phyloP scores from a whole-genome alignment of 2,888 invertebrate species.

The Iselma pallidipennis region DNA sequence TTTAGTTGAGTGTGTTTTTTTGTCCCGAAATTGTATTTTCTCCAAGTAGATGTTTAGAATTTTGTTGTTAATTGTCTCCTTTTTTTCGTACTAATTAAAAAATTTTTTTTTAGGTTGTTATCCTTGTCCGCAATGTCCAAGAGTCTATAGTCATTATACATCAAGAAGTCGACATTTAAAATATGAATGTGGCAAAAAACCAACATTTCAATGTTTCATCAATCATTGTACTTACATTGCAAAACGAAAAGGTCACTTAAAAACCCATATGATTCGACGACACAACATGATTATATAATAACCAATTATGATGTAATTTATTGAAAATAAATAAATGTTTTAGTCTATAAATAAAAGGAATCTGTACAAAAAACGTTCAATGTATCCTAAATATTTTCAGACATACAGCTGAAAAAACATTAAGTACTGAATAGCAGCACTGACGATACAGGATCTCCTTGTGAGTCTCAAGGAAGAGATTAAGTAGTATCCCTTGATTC shows the following conservation, averaged over 20 bases:
- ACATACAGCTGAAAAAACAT: no score
- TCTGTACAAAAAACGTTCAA: no score
- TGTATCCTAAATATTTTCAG: no score
- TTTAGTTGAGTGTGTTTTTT: neutral
- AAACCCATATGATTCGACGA: slow-evolving; percentile 21
- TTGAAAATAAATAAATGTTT: neutral
- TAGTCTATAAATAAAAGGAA: neutral
- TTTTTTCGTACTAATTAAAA: neutral
- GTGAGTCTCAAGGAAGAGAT: no score
- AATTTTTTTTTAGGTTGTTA: slow-evolving; percentile 18
- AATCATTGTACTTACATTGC: slow-evolving; percentile 21
- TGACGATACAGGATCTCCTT: no score
- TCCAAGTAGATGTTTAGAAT: neutral
- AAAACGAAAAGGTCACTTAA: slow-evolving; percentile 23
- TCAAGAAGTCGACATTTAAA: slow-evolving; percentile 25
- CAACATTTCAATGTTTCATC: slow-evolving; percentile 20
- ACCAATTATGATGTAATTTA: neutral
- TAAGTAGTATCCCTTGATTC: no score
- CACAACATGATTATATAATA: slow-evolving; percentile 21
- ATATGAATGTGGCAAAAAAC: slow-evolving; percentile 30
- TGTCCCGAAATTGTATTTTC: neutral
- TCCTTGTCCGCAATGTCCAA: slow-evolving; percentile 19
- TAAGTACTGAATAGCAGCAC: no score
- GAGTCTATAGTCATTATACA: slow-evolving; percentile 23
- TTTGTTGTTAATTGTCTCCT: neutral